Evolutionary conservation across 1,140 invertebrate species (phyloP), one percentile per base, ranked within the genome.

Genomic region (Papilio dardanus): DNA sequence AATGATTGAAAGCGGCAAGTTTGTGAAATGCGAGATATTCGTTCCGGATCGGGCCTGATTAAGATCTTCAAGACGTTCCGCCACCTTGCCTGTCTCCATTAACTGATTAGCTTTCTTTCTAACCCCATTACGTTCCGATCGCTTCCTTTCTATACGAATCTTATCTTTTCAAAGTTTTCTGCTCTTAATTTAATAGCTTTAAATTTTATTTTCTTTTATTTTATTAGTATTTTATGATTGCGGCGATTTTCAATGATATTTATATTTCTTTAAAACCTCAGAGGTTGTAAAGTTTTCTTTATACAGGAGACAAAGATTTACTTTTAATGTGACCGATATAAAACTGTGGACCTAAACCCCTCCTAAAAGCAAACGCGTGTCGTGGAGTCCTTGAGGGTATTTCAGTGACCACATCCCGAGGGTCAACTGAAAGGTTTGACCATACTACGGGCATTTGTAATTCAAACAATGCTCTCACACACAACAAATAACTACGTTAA

Each of bases 331-430:
- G 67, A 58, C 74, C 67, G 37, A 81, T 81, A 76, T 80, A 73
- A 84, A 84, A 75, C 82, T 82, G 82, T 86, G 21, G 37, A 58
- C 71, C 83, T 82, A 86, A 86, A 75, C 78, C 74, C 80, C 80
- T 73, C 74, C 77, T 92, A 83, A 92, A 90, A 92, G 90, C 86
- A 81, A 87, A 92, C 81, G 76, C 88, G 73, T 91, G 88, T 91
- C 80, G 77, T 77, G 79, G 69, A 81, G 76, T 85, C 84, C 86
- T 86, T 82, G 74, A 81, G 86, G 84, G 88, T 85, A 85, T 87
- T 87, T 83, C 79, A 86, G 84, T 82, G 83, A 87, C 88, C 88
- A 76, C 87, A 87, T 82, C 82, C 77, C 83, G 76, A 87, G 87
- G 89, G 86, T 84, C 89, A 87, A 85, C 75, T 81, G 82, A 86